A percentile compares a stretch with the other conserved stretches of the same genome.
Conservation (phyloP, 2,888 invertebrate species). For the Ectemnius lituratus region DNA sequence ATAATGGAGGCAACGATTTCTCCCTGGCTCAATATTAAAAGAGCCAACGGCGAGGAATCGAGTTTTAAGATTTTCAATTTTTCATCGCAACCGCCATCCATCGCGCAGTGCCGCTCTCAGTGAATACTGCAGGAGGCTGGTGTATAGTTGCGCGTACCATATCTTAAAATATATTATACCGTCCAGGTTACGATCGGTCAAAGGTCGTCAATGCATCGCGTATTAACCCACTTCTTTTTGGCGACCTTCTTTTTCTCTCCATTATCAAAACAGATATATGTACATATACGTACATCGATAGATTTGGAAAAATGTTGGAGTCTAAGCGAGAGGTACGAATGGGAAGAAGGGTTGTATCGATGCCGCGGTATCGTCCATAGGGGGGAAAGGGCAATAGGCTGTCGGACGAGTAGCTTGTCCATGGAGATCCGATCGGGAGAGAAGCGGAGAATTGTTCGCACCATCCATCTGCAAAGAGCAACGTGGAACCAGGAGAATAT, state of each 20-base stretch:
- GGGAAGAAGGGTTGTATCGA: no score
- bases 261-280: not conserved
- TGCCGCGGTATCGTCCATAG: no score
- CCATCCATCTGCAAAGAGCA: conserved; percentile 52
- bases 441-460: conserved; percentile 41
- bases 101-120: conserved; percentile 65
- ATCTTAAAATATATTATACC: conserved; percentile 77
- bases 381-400: not conserved
- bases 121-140: conserved; percentile 57
- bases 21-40: conserved; percentile 67
- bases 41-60: conserved; percentile 56
- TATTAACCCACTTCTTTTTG: conserved; percentile 46
- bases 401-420: not conserved
- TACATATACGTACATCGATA: no score
- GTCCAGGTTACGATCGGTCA: conserved; percentile 62
- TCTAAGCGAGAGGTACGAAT: no score
- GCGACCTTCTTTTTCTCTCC: not conserved
- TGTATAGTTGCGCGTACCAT: conserved; percentile 68
- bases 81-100: conserved; percentile 65
- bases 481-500: conserved; percentile 15
- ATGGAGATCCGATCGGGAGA: not conserved
- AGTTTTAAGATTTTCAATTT: conserved; percentile 75
- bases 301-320: no score
- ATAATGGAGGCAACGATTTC: conserved; percentile 64
- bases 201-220: conserved; percentile 61